Percentiles rank a stretch among this genome's conserved stretches.
phyloP scores from a whole-genome alignment of 2,888 invertebrate genomes.

The Smittia aterrima region DNA sequence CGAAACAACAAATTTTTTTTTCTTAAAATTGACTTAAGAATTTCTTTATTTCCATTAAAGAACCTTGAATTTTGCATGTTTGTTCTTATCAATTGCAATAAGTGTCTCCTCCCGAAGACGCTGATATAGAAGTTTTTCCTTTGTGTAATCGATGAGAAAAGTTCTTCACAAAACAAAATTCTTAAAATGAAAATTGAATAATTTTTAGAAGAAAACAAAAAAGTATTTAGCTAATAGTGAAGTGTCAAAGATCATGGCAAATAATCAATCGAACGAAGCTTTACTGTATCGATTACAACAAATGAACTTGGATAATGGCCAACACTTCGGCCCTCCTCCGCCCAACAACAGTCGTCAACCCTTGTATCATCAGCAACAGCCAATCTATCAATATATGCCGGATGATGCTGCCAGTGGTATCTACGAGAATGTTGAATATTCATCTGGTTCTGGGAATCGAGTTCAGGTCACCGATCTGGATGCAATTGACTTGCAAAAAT shows the following conservation, averaged over 20 bases:
- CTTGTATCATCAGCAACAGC: constrained; percentile 22
- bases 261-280: constrained; percentile 32
- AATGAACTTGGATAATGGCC: constrained; percentile 32
- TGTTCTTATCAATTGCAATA: no score
- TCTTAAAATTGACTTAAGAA: no score
- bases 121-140: no score
- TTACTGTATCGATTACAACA: constrained; percentile 39
- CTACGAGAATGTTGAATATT: constrained; percentile 39
- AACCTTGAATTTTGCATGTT: no score
- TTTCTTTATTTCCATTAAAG: no score
- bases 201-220: no score
- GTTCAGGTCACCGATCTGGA: constrained; percentile 35
- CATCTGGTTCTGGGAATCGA: background rate
- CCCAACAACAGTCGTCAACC: constrained; percentile 8
- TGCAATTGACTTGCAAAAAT: constrained; percentile 35
- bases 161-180: no score
- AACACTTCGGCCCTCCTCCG: constrained; percentile 12
- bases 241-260: constrained; percentile 32
- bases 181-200: no score
- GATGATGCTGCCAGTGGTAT: constrained; percentile 24
- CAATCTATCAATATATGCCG: constrained; percentile 31
- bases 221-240: no score
- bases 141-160: no score
- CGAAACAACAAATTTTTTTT: no score
- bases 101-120: no score